Base-by-base conservation (phyloP, 2,888 invertebrate genomes). In the Corythucha ciliata region DNA sequence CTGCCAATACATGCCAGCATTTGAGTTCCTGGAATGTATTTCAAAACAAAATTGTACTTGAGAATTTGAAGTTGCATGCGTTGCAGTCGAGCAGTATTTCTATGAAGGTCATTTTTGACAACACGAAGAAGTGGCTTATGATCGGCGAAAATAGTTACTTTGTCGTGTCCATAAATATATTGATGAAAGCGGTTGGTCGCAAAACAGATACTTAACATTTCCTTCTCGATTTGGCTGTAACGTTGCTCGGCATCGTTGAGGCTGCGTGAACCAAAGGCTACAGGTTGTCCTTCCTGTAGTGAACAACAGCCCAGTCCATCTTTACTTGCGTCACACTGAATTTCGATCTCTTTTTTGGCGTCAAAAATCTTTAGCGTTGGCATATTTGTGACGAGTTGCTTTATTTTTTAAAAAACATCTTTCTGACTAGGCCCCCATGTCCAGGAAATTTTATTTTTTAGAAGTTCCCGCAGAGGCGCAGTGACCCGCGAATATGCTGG, bases 191-290 rank as follows among this genome's bases (percentile, higher is more conserved):
- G 37, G 20, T 48, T 39, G n/a, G 41, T 18, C 16, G 48, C 24
- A 16, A 48, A 40, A 41, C 48, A 48, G 8, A 41, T 5, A 12
- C 16, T 21, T 40, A 58, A 55, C 34, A 64, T 44, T 36, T 61
- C 56, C 53, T 52, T 62, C 47, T 64, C 62, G 46, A 67, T 64
- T 42, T 57, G 58, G 2, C 51, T 39, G 46, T 54, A 57, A 14
- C 20, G 25, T 6, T 36, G 16, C 48, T 60, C 58, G 4, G 56
- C 49, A 1, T 45, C 41, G 5, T 32, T 55, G 20, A 59, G 29
- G n/a, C 49, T 48, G n/a, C 57, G 21, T 6, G 53, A 58, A 2
- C 47, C 48, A 52, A 42, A 60, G 32, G 44, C 46, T 7, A 59
- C 50, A 1, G 57, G 51, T 32, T 56, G 52, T 1, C 50, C 50